A percentile compares a stretch with the other conserved stretches of the same genome.
Evolutionary conservation across 2,113 vertebrate genomes (phyloP).

Genomic region (Cisticola juncidis): DNA sequence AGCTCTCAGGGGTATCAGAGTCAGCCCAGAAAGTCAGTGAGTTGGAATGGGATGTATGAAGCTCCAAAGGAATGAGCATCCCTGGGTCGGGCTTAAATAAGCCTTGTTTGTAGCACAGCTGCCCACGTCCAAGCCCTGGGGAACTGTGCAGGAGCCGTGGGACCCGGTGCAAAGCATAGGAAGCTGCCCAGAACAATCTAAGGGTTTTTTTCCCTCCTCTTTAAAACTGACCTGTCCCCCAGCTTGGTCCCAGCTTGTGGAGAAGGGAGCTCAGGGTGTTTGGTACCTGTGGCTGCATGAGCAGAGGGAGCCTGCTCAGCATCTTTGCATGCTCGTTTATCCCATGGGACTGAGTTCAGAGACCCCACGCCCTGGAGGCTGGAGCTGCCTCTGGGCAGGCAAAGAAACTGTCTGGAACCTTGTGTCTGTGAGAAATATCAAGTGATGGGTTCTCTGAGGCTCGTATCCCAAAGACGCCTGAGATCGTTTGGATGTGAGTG

Average conservation of each 20-base stretch:
- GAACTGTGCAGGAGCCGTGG: rapidly evolving
- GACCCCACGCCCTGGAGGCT: not conserved
- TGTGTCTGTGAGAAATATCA: not conserved
- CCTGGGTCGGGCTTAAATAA: not conserved
- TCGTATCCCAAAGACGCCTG: not conserved
- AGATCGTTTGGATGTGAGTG: not conserved
- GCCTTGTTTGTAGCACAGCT: not conserved
- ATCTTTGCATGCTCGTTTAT: not conserved
- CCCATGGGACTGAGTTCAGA: not conserved
- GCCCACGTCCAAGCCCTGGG: too few relatives aligned
- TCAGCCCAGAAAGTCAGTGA: rapidly evolving
- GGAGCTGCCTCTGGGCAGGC: not conserved
- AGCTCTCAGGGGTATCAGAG: not conserved
- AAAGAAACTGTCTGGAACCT: not conserved
- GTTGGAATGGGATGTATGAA: not conserved
- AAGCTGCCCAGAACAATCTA: not conserved
- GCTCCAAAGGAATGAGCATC: not conserved
- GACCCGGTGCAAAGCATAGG: not conserved
- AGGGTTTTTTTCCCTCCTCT: not conserved
- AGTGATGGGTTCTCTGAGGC: not conserved
- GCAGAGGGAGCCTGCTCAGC: not conserved
- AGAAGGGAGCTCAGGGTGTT: not conserved
- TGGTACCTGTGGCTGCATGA: not conserved
- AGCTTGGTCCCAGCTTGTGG: not conserved
- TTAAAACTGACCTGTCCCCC: not conserved